Base-by-base conservation (phyloP, 2,113 vertebrate genomes). In the Hylia prasina region DNA sequence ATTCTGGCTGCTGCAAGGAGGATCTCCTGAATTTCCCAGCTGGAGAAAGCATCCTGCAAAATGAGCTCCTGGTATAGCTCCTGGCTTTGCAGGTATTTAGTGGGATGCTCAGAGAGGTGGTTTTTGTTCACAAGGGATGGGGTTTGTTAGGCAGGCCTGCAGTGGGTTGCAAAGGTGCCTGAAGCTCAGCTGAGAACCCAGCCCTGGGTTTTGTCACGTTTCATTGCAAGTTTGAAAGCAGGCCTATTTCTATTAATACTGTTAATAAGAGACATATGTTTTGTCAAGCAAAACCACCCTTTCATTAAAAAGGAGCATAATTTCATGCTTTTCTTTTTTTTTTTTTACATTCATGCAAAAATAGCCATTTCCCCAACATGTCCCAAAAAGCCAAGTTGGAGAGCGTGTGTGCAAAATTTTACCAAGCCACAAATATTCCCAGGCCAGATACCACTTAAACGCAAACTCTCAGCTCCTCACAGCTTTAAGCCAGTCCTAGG, bases 201-300 rank as follows among this genome's bases (percentile, higher is more conserved):
- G 82, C 80, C 90, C 76, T 87, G 77, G 73, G 53, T 91, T 95
- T 94, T 90, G 89, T 94, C 90, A 95, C 45, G 11, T 94, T 94
- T 97, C 80, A 31, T 94, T 87, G 89, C 45, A 57, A 95, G 65
- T 82, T 94, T 95, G 91, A 96, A 91, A 91, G 89, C 80, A 51
- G 68, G 69, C 91, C 85, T 78, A 45, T 90, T 96, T 95, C 93
- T 94, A 91, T 94, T 96, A 96, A 97, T 94, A 69, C 90, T 64
- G 85, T 85, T 96, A 95, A 97, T 96, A 94, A 94, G 91, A 95
- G 57, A 88, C 94, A 96, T 75, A 92, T 94, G 95, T 94, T 96
- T 87, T 82, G 89, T 94, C 53, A 91, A 93, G 95, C 70, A 89
- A 93, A 96, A 85, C 84, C 37, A 4, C 83, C 65, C 89, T 95